Evolutionary conservation across 2,113 vertebrate genomes (phyloP).

Genomic region (Anhinga rufa): DNA sequence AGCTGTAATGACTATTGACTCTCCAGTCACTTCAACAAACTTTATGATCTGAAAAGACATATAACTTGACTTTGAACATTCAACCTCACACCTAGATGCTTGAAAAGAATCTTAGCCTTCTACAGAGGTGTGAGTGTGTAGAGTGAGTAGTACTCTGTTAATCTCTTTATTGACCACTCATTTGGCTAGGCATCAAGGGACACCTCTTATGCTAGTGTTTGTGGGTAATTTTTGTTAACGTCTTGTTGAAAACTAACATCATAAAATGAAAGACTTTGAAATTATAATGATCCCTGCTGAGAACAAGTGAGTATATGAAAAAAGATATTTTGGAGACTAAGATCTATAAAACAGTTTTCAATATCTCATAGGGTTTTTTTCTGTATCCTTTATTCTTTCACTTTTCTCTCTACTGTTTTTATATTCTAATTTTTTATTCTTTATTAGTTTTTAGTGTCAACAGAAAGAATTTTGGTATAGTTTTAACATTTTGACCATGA

Average conservation of each 20-base stretch:
- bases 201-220: neutral
- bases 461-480: neutral
- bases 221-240: neutral
- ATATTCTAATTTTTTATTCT: neutral
- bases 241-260: neutral
- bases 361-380: accelerated
- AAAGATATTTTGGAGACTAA: neutral
- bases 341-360: neutral
- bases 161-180: neutral
- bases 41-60: neutral
- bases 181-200: neutral
- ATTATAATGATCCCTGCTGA: neutral
- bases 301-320: neutral
- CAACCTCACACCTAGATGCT: neutral
- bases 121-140: neutral
- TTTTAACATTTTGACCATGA: neutral
- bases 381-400: neutral
- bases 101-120: neutral
- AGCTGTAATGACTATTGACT: neutral
- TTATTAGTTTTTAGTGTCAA: neutral
- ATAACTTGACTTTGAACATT: neutral
- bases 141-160: neutral
- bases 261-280: neutral
- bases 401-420: neutral
- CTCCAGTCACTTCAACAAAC: neutral